A percentile compares a stretch with the other conserved stretches of the same genome.
phyloP scores from a whole-genome alignment of 2,113 vertebrate genomes.

The Rostratula benghalensis region DNA sequence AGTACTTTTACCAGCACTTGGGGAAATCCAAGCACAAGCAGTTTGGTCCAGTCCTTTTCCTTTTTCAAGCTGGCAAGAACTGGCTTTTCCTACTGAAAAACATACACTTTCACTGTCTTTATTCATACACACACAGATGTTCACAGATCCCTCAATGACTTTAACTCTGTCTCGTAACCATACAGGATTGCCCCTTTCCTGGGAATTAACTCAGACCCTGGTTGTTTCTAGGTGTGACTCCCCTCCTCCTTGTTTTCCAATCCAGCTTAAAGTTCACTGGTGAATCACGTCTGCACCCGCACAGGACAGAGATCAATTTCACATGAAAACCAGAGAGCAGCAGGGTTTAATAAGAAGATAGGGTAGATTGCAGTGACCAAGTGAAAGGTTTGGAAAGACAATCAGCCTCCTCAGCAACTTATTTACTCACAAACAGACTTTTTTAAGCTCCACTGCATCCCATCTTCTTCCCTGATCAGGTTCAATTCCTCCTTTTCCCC shows the following conservation, averaged over 20 bases:
- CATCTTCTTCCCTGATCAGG: not conserved
- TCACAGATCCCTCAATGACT: not conserved
- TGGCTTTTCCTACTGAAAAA: not conserved
- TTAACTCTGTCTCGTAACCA: no score
- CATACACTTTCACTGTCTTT: not conserved
- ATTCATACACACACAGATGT: fast-evolving
- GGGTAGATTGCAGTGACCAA: not conserved
- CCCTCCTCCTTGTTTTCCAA: not conserved
- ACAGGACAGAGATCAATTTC: not conserved
- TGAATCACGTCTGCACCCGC: fast-evolving
- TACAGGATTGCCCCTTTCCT: not conserved
- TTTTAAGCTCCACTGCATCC: not conserved
- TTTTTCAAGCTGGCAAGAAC: not conserved
- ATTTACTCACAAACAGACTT: not conserved
- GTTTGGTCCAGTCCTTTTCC: not conserved
- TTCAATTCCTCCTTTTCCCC: not conserved
- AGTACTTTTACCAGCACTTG: not conserved
- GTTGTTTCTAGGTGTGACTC: not conserved
- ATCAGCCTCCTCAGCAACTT: not conserved
- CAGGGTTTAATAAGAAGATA: not conserved
- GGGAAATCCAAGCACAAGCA: not conserved
- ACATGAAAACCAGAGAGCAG: fast-evolving
- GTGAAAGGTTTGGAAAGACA: not conserved
- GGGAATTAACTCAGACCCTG: not conserved
- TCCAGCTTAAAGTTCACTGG: not conserved